phyloP scores from a whole-genome alignment of 1,140 invertebrate genomes.

The Gyrodactylus bullatarudis region DNA sequence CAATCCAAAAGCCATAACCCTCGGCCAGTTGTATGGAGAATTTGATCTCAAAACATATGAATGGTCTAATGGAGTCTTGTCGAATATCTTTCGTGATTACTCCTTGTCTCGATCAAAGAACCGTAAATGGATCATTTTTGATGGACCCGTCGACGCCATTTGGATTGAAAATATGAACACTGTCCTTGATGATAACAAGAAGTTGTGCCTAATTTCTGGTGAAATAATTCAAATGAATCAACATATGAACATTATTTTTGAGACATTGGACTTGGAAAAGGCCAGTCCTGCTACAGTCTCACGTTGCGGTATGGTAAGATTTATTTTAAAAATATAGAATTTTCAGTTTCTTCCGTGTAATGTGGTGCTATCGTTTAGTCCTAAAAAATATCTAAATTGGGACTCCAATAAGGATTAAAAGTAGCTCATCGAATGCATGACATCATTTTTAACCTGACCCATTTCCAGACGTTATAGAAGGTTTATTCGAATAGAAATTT shows the following conservation, averaged over 20 bases:
- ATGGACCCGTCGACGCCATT: slow-evolving; percentile 22
- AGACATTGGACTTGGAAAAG: slow-evolving; percentile 26
- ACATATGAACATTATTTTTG: slow-evolving; percentile 22
- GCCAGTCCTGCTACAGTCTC: slow-evolving; percentile 22
- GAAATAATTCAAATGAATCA: slow-evolving; percentile 24
- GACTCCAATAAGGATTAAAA: no score
- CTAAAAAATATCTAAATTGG: no score
- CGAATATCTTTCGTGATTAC: slow-evolving; percentile 21
- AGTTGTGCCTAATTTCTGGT: slow-evolving; percentile 23
- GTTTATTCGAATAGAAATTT: not conserved
- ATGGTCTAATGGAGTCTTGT: slow-evolving; percentile 26
- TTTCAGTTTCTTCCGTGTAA: no score
- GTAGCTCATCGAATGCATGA: no score
- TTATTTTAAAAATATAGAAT: no score
- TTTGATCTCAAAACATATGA: slow-evolving; percentile 22
- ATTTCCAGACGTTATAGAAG: slow-evolving; percentile 11
- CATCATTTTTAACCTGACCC: no score
- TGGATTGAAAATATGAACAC: slow-evolving; percentile 25
- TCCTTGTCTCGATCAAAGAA: slow-evolving; percentile 17
- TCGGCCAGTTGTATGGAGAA: slow-evolving; percentile 22
- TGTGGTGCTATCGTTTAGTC: no score
- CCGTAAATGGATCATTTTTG: slow-evolving; percentile 25
- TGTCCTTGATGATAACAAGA: slow-evolving; percentile 23
- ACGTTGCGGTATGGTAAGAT: slow-evolving; percentile 21
- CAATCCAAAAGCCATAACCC: slow-evolving; percentile 22